These are phyloP conservation scores for Catalaphyllia jardinei DNA, from an alignment of 64 coral and sea anemone species.

Conservation along the genomic window DNA sequence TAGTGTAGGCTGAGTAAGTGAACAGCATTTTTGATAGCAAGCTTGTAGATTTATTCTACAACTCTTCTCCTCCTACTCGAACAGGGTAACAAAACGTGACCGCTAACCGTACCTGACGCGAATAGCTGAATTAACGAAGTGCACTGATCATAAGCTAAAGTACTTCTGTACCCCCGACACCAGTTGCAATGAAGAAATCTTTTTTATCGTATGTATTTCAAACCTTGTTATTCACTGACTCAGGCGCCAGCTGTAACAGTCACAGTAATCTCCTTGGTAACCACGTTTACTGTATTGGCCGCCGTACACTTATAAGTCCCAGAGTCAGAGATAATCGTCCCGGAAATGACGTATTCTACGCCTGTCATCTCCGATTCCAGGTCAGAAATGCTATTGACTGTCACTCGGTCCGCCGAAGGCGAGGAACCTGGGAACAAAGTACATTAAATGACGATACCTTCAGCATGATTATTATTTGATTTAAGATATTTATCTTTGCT, in stretches of 20 bases:
- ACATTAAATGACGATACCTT: not conserved
- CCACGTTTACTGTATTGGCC: conserved; percentile 21
- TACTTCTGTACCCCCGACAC: too few species aligned
- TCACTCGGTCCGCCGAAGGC: conserved; percentile 7
- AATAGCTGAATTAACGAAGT: too few species aligned
- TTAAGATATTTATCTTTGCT: too few species aligned
- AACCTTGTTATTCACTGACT: not conserved
- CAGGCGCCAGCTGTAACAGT: not conserved
- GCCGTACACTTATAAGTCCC: conserved; percentile 58
- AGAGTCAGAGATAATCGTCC: conserved; percentile 6
- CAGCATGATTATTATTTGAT: too few species aligned
- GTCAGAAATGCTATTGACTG: conserved; percentile 10
- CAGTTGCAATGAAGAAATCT: too few species aligned
- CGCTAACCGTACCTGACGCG: too few species aligned
- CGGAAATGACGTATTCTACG: conserved; percentile 36
- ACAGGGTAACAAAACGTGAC: too few species aligned
- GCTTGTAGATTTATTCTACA: too few species aligned
- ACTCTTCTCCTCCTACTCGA: too few species aligned
- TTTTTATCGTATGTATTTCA: not conserved
- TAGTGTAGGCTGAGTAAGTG: not conserved
- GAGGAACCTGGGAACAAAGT: not conserved
- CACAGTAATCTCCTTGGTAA: conserved; percentile 20
- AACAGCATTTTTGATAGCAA: not conserved
- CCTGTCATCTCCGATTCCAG: conserved; percentile 43
- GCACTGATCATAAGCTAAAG: too few species aligned